phyloP scores from a whole-genome alignment of 1,140 invertebrate genomes.

The Temnothorax curvispinosus region DNA sequence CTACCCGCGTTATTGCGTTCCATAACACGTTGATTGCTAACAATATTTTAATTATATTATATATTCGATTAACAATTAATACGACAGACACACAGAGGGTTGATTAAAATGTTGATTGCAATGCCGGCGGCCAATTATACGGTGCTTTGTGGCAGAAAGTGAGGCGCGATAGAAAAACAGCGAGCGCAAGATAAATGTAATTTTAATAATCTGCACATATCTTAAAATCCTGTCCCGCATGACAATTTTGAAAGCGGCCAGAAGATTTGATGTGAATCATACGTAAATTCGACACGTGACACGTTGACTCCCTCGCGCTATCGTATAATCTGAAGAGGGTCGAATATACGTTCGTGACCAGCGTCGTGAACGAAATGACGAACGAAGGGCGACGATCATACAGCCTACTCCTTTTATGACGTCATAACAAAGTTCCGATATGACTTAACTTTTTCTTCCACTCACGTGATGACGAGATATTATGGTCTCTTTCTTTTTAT shows the following conservation, averaged over 20 bases:
- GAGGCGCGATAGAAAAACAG: conserved; percentile 1
- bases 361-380: conserved; percentile 49
- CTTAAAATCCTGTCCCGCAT: conserved; percentile 24
- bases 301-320: conserved; percentile 46
- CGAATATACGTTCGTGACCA: conserved; percentile 59
- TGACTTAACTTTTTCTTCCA: conserved; percentile 10
- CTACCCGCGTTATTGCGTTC: background rate
- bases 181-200: conserved; percentile 26
- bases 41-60: conserved; percentile 50
- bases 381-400: conserved; percentile 53
- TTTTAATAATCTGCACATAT: conserved; percentile 7
- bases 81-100: conserved; percentile 20
- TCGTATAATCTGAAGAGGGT: conserved; percentile 37
- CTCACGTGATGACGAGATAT: conserved; percentile 20
- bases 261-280: conserved; percentile 45
- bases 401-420: conserved; percentile 66
- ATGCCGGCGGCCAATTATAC: conserved; percentile 26
- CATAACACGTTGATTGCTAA: conserved; percentile 27
- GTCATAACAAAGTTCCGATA: conserved; percentile 67
- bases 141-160: conserved; percentile 11
- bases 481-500: background rate
- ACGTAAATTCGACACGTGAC: conserved; percentile 63
- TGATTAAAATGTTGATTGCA: conserved; percentile 58
- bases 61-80: conserved; percentile 60
- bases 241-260: conserved; percentile 44